A percentile compares a stretch with the other conserved stretches of the same genome.
Evolutionary conservation across 2,113 vertebrate species (phyloP).

Genomic region (Macquaria australasica): DNA sequence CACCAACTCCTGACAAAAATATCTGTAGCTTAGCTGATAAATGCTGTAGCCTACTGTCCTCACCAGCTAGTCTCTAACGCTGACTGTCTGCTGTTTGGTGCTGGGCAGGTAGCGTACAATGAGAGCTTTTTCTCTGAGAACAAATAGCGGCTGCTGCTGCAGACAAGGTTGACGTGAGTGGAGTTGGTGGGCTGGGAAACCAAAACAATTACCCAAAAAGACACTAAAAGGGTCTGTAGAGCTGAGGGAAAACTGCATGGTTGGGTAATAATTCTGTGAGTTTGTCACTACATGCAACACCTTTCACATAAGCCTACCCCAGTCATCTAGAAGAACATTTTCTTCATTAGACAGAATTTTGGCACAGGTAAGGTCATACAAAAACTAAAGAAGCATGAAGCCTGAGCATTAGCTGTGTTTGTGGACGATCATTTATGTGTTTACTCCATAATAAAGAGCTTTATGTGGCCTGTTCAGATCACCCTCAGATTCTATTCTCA

Average conservation of each 20-base stretch:
- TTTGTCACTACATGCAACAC: background rate
- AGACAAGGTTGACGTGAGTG: background rate
- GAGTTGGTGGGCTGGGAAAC: background rate
- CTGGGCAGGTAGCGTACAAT: background rate
- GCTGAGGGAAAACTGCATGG: background rate
- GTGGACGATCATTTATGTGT: constrained; percentile 22
- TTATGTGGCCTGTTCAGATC: background rate
- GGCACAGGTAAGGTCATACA: no score
- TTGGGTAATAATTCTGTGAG: background rate
- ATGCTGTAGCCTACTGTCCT: background rate
- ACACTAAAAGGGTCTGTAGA: background rate
- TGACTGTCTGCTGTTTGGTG: background rate
- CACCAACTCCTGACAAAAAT: background rate
- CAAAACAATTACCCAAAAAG: background rate
- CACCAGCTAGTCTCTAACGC: background rate
- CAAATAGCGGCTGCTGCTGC: background rate
- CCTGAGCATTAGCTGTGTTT: background rate
- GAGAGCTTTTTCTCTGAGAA: background rate
- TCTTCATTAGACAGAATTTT: background rate
- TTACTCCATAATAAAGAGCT: background rate
- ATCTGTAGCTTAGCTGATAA: background rate
- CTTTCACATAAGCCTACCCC: background rate
- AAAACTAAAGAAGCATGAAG: background rate
- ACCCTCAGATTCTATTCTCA: background rate
- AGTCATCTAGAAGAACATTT: background rate